Conservation (phyloP, 2,113 vertebrate genomes). For the Calcarius ornatus region DNA sequence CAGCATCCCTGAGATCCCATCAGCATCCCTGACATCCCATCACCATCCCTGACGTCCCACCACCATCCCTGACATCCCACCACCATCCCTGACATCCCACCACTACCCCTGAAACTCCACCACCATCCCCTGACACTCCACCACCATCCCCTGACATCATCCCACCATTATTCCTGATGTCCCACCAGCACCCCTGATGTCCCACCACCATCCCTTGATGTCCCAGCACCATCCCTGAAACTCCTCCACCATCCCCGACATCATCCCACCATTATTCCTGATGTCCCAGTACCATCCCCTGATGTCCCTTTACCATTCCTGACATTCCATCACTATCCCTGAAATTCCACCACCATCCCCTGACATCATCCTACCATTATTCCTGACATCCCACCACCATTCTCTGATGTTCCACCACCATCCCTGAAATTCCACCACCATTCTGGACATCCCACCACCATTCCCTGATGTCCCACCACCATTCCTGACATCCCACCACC, state of each 20-base stretch:
- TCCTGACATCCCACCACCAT: no score
- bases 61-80: rapidly evolving
- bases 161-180: no score
- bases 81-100: rapidly evolving
- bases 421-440: neutral
- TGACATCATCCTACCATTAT: no score
- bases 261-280: no score
- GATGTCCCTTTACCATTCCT: no score
- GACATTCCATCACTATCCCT: rapidly evolving
- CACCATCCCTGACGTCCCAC: rapidly evolving
- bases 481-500: rapidly evolving
- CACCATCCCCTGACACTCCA: rapidly evolving
- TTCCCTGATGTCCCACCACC: rapidly evolving
- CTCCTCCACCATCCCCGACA: rapidly evolving
- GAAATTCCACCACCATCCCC: rapidly evolving
- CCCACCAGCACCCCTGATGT: neutral
- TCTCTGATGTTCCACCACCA: rapidly evolving
- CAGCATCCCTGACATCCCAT: rapidly evolving
- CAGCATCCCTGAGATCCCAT: rapidly evolving
- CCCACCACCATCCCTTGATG: no score
- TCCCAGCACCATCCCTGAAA: neutral
- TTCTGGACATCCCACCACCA: rapidly evolving
- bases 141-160: rapidly evolving
- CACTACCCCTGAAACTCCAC: rapidly evolving
- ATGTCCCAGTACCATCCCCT: no score